These are phyloP conservation scores for Notospermus geniculatus DNA, from an alignment of 1,140 invertebrate species.

Conservation along the genomic window DNA sequence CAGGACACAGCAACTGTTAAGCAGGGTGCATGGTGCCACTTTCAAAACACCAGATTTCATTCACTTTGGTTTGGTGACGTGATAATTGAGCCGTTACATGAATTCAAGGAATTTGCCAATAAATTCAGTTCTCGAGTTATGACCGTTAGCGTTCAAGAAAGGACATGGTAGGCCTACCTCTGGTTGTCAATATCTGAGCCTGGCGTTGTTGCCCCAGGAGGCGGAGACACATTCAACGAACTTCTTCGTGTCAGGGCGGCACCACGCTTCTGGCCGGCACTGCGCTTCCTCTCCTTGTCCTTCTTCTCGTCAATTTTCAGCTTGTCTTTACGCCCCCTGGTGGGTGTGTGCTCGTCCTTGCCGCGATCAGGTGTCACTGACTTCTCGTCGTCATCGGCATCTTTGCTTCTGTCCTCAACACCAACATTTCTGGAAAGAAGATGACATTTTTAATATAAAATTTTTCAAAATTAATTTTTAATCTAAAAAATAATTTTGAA, in stretches of 20 bases:
- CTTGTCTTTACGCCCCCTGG: constrained; percentile 22
- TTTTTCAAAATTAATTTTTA: too few species aligned
- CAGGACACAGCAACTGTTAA: too few species aligned
- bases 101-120: too few species aligned
- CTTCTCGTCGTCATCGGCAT: constrained; percentile 49
- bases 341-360: constrained; percentile 39
- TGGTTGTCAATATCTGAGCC: constrained; percentile 44
- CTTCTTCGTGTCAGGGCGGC: background rate
- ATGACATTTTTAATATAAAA: too few species aligned
- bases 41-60: too few species aligned
- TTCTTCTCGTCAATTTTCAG: constrained; percentile 22
- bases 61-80: too few species aligned
- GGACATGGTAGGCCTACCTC: constrained; percentile 31
- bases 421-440: constrained; percentile 41
- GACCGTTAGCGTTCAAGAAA: too few species aligned
- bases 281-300: constrained; percentile 37
- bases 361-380: constrained; percentile 44
- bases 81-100: too few species aligned
- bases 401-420: constrained; percentile 44
- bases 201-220: constrained; percentile 44
- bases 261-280: constrained; percentile 33
- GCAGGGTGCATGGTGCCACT: too few species aligned
- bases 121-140: background rate
- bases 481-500: too few species aligned
- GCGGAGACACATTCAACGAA: constrained; percentile 32